These are phyloP conservation scores for Anoplolepis gracilipes DNA, from an alignment of 1,140 invertebrate species.

Conservation along the genomic window DNA sequence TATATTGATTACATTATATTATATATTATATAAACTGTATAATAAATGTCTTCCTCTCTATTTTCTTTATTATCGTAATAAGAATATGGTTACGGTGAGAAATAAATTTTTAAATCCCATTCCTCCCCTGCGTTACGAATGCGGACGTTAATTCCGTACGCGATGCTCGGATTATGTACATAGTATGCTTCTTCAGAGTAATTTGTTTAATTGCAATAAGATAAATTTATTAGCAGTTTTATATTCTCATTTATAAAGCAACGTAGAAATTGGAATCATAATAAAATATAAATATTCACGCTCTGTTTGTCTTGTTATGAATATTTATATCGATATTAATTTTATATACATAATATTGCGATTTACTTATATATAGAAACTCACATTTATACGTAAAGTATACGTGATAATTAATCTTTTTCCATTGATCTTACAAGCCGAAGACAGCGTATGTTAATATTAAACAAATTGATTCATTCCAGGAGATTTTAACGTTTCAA, in stretches of 20 bases:
- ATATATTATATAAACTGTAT: constrained; percentile 17
- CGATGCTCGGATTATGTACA: neutral
- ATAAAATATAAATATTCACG: neutral
- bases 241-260: neutral
- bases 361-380: neutral
- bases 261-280: neutral
- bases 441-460: constrained; percentile 32
- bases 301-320: neutral
- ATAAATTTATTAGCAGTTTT: constrained; percentile 21
- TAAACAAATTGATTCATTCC: constrained; percentile 55
- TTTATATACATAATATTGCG: neutral
- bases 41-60: constrained; percentile 10
- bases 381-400: neutral
- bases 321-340: neutral
- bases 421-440: neutral
- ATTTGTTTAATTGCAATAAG: constrained; percentile 20
- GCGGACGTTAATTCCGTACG: constrained; percentile 4
- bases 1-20: too few species aligned
- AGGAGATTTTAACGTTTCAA: constrained; percentile 19
- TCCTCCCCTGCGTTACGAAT: neutral
- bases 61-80: constrained; percentile 27
- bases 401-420: neutral
- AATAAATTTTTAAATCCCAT: constrained; percentile 38
- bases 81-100: neutral
- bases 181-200: neutral